These are phyloP conservation scores for Perca fluviatilis DNA, from an alignment of 2,113 vertebrate species.

Conservation along the genomic window DNA sequence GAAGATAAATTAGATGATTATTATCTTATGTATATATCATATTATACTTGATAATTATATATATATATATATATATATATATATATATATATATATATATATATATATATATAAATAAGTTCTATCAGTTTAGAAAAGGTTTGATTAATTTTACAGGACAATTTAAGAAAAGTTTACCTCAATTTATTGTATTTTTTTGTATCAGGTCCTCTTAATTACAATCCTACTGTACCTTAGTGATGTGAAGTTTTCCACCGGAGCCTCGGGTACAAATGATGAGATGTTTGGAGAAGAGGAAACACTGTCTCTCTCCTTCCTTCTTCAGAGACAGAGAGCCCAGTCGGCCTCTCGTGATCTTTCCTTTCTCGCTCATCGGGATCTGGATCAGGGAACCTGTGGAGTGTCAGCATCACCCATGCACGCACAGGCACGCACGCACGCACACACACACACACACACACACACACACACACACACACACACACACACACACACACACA, in stretches of 20 bases:
- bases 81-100: too few species aligned
- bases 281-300: conserved; percentile 98
- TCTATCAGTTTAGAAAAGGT: neutral
- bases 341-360: conserved; percentile 93
- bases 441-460: neutral
- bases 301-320: conserved; percentile 96
- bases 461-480: neutral
- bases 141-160: neutral
- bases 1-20: neutral
- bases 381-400: conserved; percentile 92
- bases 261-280: conserved; percentile 96
- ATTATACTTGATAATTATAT: neutral
- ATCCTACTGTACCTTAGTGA: conserved; percentile 90
- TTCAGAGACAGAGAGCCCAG: conserved; percentile 95
- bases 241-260: conserved; percentile 95
- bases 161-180: neutral
- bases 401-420: neutral
- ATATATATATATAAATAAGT: neutral
- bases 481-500: neutral
- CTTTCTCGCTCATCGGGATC: conserved; percentile 96
- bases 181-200: neutral
- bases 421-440: neutral
- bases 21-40: neutral
- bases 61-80: too few species aligned
- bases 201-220: too few species aligned